A percentile compares a stretch with the other conserved stretches of the same genome.
phyloP scores from a whole-genome alignment of 2,797 vertebrate genomes.

The Siniperca obscura region DNA sequence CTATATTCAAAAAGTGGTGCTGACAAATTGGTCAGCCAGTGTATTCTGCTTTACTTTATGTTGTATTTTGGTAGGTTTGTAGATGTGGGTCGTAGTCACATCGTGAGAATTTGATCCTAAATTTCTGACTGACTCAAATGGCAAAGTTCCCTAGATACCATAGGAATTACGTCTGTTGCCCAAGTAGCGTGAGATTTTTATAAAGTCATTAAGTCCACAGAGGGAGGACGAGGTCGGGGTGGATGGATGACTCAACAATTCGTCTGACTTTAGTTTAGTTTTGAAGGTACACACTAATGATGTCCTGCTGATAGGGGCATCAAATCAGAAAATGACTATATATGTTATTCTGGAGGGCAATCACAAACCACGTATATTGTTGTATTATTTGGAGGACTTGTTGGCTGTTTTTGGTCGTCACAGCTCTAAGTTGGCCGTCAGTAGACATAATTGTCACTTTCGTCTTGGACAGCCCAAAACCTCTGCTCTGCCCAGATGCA shows the following conservation, averaged over 20 bases:
- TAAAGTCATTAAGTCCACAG: background rate
- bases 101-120: no score
- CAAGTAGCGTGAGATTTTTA: background rate
- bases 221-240: background rate
- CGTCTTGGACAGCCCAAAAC: background rate
- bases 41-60: background rate
- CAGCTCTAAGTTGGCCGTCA: background rate
- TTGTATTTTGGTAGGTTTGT: background rate
- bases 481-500: background rate
- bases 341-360: background rate
- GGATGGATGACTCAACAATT: background rate
- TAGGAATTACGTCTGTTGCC: background rate
- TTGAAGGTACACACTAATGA: background rate
- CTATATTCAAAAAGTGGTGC: background rate
- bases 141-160: background rate
- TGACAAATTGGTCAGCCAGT: background rate
- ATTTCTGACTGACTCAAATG: no score
- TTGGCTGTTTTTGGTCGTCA: background rate
- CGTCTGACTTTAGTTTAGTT: background rate
- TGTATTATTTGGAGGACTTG: background rate
- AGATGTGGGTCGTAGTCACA: background rate
- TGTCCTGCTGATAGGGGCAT: background rate
- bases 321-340: background rate
- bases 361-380: background rate
- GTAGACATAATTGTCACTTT: background rate